These are phyloP conservation scores for Agapornis roseicollis DNA, from an alignment of 2,113 vertebrate species.

Conservation along the genomic window DNA sequence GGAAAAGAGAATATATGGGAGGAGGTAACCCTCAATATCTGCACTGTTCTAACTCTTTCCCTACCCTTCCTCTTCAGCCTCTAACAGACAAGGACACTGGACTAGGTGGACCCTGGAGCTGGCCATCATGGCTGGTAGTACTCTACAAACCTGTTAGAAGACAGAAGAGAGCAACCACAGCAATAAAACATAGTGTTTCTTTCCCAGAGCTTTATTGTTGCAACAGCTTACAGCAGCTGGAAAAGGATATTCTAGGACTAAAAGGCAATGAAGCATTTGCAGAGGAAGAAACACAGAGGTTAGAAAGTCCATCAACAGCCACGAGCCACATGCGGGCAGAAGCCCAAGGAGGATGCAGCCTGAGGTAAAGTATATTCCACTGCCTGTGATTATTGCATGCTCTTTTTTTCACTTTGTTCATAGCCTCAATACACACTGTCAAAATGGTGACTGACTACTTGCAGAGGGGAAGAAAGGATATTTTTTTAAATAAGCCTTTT, in stretches of 20 bases:
- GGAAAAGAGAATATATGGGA: not conserved
- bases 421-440: not conserved
- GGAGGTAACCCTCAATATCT: not conserved
- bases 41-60: not conserved
- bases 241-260: not conserved
- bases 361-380: not conserved
- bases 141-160: not conserved
- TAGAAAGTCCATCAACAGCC: not conserved
- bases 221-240: not conserved
- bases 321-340: fast-evolving
- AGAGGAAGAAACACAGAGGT: not conserved
- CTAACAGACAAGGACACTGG: not conserved
- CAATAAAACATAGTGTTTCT: not conserved
- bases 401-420: not conserved
- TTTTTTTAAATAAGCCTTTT: not conserved
- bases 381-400: not conserved
- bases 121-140: not conserved
- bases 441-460: not conserved
- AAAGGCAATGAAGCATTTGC: not conserved
- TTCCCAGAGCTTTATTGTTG: not conserved
- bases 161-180: not conserved
- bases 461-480: not conserved
- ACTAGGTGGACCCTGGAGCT: not conserved
- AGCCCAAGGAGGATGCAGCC: not conserved
- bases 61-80: not conserved